These are phyloP conservation scores for Halictus ligatus DNA, from an alignment of 2,888 invertebrate genomes.

Conservation along the genomic window DNA sequence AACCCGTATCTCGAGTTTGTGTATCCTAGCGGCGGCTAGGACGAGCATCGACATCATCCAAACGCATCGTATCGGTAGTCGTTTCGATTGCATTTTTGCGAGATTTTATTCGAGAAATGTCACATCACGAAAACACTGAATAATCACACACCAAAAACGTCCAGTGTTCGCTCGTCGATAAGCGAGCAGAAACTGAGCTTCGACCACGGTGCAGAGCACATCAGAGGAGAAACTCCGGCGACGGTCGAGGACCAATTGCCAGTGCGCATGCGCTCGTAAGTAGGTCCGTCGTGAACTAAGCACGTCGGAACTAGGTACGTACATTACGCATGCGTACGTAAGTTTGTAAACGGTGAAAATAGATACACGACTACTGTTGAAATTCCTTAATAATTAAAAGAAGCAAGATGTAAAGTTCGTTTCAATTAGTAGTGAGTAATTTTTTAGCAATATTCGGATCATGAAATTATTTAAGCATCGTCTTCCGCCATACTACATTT, in stretches of 20 bases:
- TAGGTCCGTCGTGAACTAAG: neutral
- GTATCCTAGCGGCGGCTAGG: constrained; percentile 84
- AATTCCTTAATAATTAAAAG: too few relatives aligned
- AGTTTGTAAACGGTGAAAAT: neutral
- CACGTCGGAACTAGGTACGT: neutral
- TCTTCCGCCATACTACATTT: neutral
- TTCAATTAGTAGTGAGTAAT: neutral
- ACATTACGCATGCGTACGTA: neutral
- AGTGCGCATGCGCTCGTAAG: neutral
- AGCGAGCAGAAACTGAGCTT: constrained; percentile 71
- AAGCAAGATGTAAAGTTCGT: too few relatives aligned
- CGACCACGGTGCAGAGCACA: neutral
- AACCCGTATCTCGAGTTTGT: constrained; percentile 87
- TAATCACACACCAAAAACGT: constrained; percentile 34
- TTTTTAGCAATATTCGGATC: neutral
- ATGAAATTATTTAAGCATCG: neutral
- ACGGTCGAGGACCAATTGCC: neutral
- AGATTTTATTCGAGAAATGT: constrained; percentile 51
- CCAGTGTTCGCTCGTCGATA: constrained; percentile 66
- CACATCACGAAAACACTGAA: constrained; percentile 67
- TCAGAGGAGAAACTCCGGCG: neutral
- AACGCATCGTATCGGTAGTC: constrained; percentile 56
- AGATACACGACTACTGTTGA: neutral
- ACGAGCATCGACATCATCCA: constrained; percentile 67
- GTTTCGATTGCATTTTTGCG: constrained; percentile 68